Conservation (phyloP, 2,797 vertebrate species). For the Megaceryle alcyon region DNA sequence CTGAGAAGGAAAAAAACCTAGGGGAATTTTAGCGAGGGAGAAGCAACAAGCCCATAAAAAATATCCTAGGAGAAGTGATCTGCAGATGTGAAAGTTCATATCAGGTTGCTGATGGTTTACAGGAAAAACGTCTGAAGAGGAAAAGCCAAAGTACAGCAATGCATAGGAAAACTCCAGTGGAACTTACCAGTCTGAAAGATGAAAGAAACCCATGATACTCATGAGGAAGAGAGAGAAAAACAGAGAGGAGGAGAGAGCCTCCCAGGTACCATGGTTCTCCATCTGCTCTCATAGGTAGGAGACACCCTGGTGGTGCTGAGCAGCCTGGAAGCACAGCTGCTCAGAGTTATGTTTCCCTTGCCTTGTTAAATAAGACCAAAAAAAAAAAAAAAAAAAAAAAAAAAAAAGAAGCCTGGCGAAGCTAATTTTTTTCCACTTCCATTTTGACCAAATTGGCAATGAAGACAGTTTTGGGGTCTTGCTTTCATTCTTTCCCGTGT, state of each 20-base stretch:
- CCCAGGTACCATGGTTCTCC: not conserved
- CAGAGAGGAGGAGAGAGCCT: not conserved
- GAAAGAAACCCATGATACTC: not conserved
- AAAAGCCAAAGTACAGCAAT: not conserved
- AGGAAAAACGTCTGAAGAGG: not conserved
- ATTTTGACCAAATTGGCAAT: not conserved
- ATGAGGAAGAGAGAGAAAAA: not conserved
- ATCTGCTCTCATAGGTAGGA: not conserved
- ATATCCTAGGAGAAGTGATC: not conserved
- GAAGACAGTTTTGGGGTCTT: not conserved
- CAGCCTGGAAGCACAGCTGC: constrained; percentile 31
- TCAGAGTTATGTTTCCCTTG: not conserved
- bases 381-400: not conserved
- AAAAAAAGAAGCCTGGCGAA: not conserved
- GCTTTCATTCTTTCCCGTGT: not conserved
- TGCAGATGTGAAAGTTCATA: not conserved
- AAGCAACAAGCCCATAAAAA: not conserved
- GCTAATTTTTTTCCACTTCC: not conserved
- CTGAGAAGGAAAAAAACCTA: not conserved
- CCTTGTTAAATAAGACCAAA: not conserved
- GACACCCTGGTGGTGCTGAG: rapidly evolving
- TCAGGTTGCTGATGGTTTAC: not conserved
- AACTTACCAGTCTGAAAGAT: not conserved
- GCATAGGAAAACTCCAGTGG: not conserved
- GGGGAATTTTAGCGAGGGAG: not conserved